Percentiles rank a stretch among this genome's conserved stretches.
These are phyloP conservation scores for Pollenia amentaria DNA, from an alignment of 2,888 invertebrate species.

Conservation along the genomic window DNA sequence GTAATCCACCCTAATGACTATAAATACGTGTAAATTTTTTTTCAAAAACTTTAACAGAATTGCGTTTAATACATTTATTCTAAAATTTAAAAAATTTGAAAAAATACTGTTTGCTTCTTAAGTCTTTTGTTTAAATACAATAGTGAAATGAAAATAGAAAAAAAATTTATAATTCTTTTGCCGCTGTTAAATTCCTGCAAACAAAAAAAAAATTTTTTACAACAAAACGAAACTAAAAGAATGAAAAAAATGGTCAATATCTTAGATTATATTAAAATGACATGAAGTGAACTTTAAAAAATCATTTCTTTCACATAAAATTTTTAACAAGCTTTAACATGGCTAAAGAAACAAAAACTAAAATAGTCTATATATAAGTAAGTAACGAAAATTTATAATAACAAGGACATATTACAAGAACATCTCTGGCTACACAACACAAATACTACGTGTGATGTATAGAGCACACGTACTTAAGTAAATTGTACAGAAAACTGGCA, in stretches of 20 bases:
- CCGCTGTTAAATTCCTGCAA: slow-evolving; percentile 8
- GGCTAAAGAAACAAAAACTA: slow-evolving; percentile 22
- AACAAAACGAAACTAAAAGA: background rate
- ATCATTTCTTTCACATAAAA: slow-evolving; percentile 72
- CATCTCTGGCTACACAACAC: slow-evolving; percentile 29
- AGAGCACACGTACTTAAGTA: slow-evolving; percentile 67
- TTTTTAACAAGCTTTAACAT: slow-evolving; percentile 69
- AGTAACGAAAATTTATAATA: slow-evolving; percentile 63
- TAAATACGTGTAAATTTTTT: too few species aligned
- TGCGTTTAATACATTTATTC: too few species aligned
- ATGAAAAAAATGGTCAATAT: slow-evolving; percentile 71
- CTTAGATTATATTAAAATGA: slow-evolving; percentile 74
- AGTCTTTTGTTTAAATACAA: too few species aligned
- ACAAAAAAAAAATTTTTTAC: background rate
- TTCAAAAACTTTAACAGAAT: too few species aligned
- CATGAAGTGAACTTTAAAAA: slow-evolving; percentile 72
- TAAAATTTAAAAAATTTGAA: too few species aligned
- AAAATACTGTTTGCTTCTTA: too few species aligned
- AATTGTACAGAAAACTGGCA: slow-evolving; percentile 11
- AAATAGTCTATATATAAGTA: slow-evolving; percentile 25
- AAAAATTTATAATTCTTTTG: slow-evolving; percentile 16
- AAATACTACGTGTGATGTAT: slow-evolving; percentile 68
- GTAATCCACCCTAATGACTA: too few species aligned
- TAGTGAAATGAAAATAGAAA: background rate
- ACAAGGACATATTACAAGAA: slow-evolving; percentile 71